Percentiles rank a stretch among this genome's conserved stretches.
Evolutionary conservation across 2,797 vertebrate species (phyloP).

Genomic region (Geotrypetes seraphini): DNA sequence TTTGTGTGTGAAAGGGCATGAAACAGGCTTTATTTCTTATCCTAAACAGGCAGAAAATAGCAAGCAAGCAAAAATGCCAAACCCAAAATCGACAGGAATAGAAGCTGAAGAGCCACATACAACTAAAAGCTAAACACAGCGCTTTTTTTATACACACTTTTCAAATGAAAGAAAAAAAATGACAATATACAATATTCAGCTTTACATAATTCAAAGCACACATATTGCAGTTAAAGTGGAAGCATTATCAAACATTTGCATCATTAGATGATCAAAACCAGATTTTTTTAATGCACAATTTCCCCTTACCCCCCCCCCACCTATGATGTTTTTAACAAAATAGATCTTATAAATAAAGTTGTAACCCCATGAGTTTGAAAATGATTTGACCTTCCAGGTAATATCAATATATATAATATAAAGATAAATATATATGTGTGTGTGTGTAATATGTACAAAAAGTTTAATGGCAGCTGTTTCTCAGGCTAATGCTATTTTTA

Average conservation of each 20-base stretch:
- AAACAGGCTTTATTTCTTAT: slow-evolving; percentile 1
- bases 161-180: not conserved
- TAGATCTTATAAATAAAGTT: not conserved
- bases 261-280: not conserved
- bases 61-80: not conserved
- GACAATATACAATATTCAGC: slow-evolving; percentile 10
- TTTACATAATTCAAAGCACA: slow-evolving; percentile 3
- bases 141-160: not conserved
- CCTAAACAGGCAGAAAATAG: slow-evolving; percentile 1
- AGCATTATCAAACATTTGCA: not conserved
- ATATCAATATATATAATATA: fast-evolving
- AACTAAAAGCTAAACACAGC: slow-evolving; percentile 3
- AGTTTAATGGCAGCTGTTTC: too few species aligned
- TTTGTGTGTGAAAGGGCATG: not conserved
- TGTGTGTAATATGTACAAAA: too few species aligned
- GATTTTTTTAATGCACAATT: not conserved
- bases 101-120: too few species aligned
- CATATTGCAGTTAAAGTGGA: not conserved
- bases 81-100: too few species aligned
- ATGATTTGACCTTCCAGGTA: not conserved
- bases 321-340: not conserved
- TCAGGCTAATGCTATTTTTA: too few species aligned
- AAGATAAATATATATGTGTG: fast-evolving
- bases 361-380: not conserved
- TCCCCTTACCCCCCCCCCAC: not conserved